These are phyloP conservation scores for Rhagologus leucostigma DNA, from an alignment of 2,113 vertebrate species.

Conservation along the genomic window DNA sequence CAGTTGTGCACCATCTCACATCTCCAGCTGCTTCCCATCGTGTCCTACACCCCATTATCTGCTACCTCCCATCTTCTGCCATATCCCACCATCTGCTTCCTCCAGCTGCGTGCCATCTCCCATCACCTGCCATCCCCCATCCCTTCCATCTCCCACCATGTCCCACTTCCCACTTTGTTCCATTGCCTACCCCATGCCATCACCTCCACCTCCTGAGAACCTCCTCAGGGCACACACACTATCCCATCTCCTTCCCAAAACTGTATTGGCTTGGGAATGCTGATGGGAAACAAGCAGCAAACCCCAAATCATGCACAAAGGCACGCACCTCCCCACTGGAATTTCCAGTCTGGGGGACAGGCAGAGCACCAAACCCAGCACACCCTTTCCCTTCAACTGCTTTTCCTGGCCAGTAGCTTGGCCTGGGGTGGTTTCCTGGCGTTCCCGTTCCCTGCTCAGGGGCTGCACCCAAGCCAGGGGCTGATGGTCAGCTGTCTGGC, in stretches of 20 bases:
- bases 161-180: not conserved
- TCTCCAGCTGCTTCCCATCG: not conserved
- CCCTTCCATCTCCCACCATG: not conserved
- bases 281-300: not conserved
- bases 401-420: not conserved
- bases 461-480: not conserved
- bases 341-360: not conserved
- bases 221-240: not conserved
- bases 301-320: not conserved
- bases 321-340: not conserved
- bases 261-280: not conserved
- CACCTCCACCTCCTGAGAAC: not conserved
- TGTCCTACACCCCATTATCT: not conserved
- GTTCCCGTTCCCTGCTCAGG: not conserved
- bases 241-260: not conserved
- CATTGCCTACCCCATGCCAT: not conserved
- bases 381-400: not conserved
- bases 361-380: not conserved
- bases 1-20: not conserved
- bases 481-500: not conserved
- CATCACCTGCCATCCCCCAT: not conserved
- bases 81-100: not conserved
- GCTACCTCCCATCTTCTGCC: not conserved
- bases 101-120: not conserved
- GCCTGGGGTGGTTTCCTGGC: not conserved